A percentile compares a stretch with the other conserved stretches of the same genome.
Evolutionary conservation across 2,888 invertebrate genomes (phyloP).

Genomic region (Stratiomys singularior): DNA sequence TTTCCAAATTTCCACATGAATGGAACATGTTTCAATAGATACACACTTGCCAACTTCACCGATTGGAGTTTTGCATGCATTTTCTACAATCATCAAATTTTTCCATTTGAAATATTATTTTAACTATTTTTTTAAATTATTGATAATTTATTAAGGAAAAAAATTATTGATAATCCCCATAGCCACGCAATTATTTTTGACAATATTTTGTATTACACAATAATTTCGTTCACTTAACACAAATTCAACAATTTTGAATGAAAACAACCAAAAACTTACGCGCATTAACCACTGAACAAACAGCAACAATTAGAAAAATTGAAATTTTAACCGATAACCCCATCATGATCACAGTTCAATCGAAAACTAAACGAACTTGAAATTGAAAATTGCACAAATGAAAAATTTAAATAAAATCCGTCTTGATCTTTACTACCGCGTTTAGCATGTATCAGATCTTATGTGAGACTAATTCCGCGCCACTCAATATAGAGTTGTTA

Average conservation of each 20-base stretch:
- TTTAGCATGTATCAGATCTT: neutral
- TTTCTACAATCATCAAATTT: constrained; percentile 1
- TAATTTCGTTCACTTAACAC: neutral
- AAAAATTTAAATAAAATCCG: no score
- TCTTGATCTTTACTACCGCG: neutral
- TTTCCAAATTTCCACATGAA: constrained; percentile 23
- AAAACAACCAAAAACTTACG: neutral
- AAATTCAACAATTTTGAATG: neutral
- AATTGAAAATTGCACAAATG: neutral
- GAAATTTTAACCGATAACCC: neutral
- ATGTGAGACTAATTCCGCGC: neutral
- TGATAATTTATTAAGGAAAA: no score
- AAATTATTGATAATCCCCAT: no score
- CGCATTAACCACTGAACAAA: neutral
- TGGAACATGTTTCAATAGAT: constrained; percentile 36
- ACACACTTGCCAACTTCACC: constrained; percentile 45
- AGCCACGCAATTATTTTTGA: no score
- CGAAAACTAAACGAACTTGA: neutral
- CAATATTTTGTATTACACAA: constrained; percentile 4
- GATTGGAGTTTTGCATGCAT: constrained; percentile 46
- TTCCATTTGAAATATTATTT: neutral
- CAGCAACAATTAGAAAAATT: neutral
- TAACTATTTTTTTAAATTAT: neutral
- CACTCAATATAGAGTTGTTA: neutral
- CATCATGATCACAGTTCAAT: neutral